Percentiles rank a stretch among this genome's conserved stretches.
Conservation (phyloP, 2,113 vertebrate species). For the Cyphomyrus plagiostoma region DNA sequence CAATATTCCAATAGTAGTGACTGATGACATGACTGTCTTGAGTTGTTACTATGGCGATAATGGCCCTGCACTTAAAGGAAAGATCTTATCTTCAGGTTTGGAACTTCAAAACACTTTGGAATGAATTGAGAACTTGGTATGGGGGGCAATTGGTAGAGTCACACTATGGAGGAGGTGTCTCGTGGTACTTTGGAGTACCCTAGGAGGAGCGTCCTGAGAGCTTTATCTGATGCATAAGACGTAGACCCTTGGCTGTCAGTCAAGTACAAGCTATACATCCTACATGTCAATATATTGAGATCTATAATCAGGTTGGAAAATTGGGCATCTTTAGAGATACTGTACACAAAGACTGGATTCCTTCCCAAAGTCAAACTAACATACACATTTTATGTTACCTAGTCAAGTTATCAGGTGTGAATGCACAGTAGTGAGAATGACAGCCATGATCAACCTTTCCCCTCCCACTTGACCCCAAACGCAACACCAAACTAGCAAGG, state of each 20-base stretch:
- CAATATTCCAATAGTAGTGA: not conserved
- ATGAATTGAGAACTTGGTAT: not conserved
- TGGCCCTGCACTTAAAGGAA: not conserved
- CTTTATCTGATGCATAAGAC: not conserved
- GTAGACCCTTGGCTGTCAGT: not conserved
- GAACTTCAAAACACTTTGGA: constrained; percentile 7
- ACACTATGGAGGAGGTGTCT: not conserved
- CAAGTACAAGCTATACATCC: not conserved
- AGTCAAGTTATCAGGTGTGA: not conserved
- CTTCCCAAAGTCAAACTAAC: too few relatives aligned
- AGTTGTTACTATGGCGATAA: not conserved
- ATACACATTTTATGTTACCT: too few relatives aligned
- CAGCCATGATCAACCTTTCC: not conserved
- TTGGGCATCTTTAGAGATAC: not conserved
- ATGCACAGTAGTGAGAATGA: not conserved
- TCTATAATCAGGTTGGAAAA: not conserved
- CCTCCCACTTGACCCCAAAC: not conserved
- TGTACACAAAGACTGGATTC: not conserved
- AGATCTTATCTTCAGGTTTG: not conserved
- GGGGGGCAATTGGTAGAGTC: not conserved
- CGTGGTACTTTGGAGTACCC: not conserved
- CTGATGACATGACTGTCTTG: not conserved
- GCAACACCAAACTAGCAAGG: not conserved
- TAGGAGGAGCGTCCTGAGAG: not conserved
- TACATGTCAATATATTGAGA: not conserved